Conservation (phyloP, 2,888 invertebrate species). For the Lasioglossum leucozonium region DNA sequence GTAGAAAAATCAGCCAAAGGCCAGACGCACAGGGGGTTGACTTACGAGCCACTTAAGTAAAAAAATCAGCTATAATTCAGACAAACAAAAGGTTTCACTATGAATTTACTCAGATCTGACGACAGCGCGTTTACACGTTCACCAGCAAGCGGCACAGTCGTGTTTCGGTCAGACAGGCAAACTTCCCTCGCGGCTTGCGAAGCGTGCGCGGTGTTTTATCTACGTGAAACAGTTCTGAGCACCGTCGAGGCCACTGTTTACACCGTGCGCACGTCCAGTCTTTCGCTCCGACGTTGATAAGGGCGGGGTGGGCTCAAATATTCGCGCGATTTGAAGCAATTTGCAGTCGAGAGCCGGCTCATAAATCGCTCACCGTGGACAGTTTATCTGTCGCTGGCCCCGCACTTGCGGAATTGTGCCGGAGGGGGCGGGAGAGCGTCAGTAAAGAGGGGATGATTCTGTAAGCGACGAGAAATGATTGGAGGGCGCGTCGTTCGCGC, state of each 20-base stretch:
- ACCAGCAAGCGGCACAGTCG: neutral
- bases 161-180: neutral
- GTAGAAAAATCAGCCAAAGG: no score
- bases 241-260: neutral
- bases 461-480: conserved; percentile 54
- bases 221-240: neutral
- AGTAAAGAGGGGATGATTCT: conserved; percentile 19
- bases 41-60: no score
- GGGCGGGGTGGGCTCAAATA: conserved; percentile 11
- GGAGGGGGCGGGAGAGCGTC: neutral
- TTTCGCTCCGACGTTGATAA: neutral
- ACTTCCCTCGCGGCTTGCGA: neutral
- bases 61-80: no score
- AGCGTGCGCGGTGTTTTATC: neutral
- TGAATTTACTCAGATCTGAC: no score
- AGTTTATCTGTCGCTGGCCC: conserved; percentile 41
- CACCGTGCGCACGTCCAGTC: neutral
- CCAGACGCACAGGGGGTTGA: no score
- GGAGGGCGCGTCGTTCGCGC: conserved; percentile 49
- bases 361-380: conserved; percentile 40
- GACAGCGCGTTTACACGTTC: no score
- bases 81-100: no score
- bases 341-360: conserved; percentile 12
- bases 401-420: conserved; percentile 37
- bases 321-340: conserved; percentile 37